These are phyloP conservation scores for Napeogenes sylphis DNA, from an alignment of 2,888 invertebrate species.

Conservation along the genomic window DNA sequence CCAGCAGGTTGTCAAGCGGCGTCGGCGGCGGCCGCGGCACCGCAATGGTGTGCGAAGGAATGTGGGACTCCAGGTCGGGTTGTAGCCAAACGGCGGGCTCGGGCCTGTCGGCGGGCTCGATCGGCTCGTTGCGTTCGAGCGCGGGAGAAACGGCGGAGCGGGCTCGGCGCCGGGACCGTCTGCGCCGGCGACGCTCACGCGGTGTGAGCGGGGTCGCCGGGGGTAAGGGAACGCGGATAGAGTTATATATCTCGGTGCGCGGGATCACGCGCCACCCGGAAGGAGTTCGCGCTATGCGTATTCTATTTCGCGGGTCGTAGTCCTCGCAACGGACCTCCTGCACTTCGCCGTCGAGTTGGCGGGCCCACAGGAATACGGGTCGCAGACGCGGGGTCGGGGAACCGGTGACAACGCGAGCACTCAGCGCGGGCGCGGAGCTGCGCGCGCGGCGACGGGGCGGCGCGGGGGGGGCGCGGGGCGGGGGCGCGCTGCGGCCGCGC, in stretches of 20 bases:
- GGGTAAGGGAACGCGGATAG: conserved; percentile 57
- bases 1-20: conserved; percentile 77
- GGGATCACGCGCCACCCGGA: conserved; percentile 91
- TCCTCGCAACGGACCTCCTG: conserved; percentile 92
- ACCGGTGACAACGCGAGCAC: conserved; percentile 52
- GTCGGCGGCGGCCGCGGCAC: conserved; percentile 59
- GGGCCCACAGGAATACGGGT: conserved; percentile 91
- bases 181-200: conserved; percentile 41
- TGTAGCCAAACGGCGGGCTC: conserved; percentile 52
- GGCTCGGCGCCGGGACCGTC: conserved; percentile 41
- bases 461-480: conserved; percentile 66
- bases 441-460: conserved; percentile 69
- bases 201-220: conserved; percentile 37
- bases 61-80: conserved; percentile 79
- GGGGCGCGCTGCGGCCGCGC: conserved; percentile 43
- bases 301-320: conserved; percentile 90
- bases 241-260: conserved; percentile 81
- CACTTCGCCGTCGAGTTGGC: conserved; percentile 87
- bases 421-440: conserved; percentile 63
- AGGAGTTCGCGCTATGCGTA: conserved; percentile 88
- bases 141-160: conserved; percentile 34
- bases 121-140: conserved; percentile 32
- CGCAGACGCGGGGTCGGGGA: conserved; percentile 79
- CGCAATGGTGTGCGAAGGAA: conserved; percentile 80
- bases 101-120: conserved; percentile 30